Evolutionary conservation across 2,888 invertebrate species (phyloP).

Genomic region (Charanyca ferruginea): DNA sequence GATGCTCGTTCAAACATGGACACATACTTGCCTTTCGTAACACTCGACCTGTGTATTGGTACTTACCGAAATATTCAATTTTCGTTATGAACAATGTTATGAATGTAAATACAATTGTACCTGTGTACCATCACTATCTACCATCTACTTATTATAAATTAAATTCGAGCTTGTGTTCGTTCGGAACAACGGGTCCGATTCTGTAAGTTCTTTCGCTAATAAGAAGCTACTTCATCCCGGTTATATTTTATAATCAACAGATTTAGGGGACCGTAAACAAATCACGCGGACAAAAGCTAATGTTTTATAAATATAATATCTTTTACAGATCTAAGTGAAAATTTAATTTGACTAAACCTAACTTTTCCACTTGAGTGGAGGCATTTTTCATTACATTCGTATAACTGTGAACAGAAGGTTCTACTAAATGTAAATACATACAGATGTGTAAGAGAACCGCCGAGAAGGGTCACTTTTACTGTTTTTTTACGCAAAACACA

Average conservation of each 20-base stretch:
- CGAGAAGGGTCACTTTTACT: constrained; percentile 63
- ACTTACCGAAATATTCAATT: background rate
- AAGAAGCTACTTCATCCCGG: no score
- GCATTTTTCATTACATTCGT: constrained; percentile 51
- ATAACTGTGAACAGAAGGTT: constrained; percentile 40
- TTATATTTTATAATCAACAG: no score
- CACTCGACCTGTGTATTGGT: constrained; percentile 13
- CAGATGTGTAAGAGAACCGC: constrained; percentile 38
- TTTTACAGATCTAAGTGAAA: background rate
- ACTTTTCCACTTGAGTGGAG: constrained; percentile 15
- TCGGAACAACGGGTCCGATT: no score
- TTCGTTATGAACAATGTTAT: background rate
- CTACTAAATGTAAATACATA: constrained; percentile 53
- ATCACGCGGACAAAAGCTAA: no score
- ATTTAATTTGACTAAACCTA: constrained; percentile 23
- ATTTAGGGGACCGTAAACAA: no score
- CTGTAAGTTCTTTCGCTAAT: no score
- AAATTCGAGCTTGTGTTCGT: no score
- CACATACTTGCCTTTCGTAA: constrained; percentile 23
- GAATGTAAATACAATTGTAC: background rate
- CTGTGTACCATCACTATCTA: no score
- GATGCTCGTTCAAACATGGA: constrained; percentile 60
- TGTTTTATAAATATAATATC: background rate
- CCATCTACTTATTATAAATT: no score
- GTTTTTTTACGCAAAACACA: constrained; percentile 64